These are phyloP conservation scores for Apogon hyalosoma DNA, from an alignment of 2,797 vertebrate species.

Conservation along the genomic window DNA sequence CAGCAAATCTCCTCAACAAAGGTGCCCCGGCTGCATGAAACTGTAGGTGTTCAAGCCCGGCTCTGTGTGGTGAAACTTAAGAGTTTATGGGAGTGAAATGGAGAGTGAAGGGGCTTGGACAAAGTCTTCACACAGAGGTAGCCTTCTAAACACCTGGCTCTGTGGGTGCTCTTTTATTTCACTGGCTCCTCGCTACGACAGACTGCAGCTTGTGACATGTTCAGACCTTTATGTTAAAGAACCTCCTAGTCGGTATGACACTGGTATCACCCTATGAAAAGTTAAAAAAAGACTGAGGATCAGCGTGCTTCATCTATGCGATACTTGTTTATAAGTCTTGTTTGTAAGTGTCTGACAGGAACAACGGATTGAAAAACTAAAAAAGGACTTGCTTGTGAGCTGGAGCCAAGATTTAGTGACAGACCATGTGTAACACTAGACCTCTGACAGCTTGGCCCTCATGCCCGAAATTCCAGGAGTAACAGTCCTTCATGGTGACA, in stretches of 20 bases:
- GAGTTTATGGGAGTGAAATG: slow-evolving; percentile 39
- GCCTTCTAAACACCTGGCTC: slow-evolving; percentile 45
- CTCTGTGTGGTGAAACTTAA: slow-evolving; percentile 54
- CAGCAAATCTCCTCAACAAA: slow-evolving; percentile 78
- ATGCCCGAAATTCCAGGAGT: slow-evolving; percentile 75
- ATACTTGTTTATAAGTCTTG: background rate
- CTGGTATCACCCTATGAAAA: background rate
- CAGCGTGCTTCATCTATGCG: background rate
- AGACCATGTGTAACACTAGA: slow-evolving; percentile 72
- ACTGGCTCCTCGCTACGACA: slow-evolving; percentile 19
- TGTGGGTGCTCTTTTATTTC: slow-evolving; percentile 37
- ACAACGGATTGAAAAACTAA: slow-evolving; percentile 40
- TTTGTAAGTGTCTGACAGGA: slow-evolving; percentile 5
- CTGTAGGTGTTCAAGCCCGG: slow-evolving; percentile 53
- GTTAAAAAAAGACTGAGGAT: background rate
- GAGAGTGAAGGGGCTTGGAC: slow-evolving; percentile 23
- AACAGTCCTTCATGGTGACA: slow-evolving; percentile 64
- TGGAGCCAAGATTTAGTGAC: slow-evolving; percentile 60
- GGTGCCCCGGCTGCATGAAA: slow-evolving; percentile 64
- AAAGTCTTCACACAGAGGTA: slow-evolving; percentile 13
- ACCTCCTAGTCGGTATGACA: background rate
- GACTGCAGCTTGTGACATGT: background rate
- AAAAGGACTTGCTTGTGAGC: slow-evolving; percentile 37
- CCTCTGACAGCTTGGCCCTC: slow-evolving; percentile 65
- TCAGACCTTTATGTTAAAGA: background rate